Evolutionary conservation across 2,797 vertebrate genomes (phyloP).

Genomic region (Helarctos malayanus): DNA sequence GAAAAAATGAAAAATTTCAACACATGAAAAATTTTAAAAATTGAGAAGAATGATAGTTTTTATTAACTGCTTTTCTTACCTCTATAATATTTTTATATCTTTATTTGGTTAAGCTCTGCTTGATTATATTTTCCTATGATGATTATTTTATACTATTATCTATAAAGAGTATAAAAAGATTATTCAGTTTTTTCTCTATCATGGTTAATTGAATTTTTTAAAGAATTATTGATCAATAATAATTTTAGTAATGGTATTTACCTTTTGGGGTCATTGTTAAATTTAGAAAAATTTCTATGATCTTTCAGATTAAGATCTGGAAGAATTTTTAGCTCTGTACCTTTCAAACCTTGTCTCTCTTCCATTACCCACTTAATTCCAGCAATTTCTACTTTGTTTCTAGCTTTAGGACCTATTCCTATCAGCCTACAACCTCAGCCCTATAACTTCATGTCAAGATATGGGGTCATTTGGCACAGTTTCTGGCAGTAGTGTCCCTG

Average conservation of each 20-base stretch:
- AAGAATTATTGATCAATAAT: neutral
- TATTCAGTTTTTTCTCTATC: neutral
- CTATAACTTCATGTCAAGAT: neutral
- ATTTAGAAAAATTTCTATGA: neutral
- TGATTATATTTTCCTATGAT: neutral
- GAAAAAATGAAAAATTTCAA: neutral
- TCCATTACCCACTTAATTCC: neutral
- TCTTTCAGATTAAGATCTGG: neutral
- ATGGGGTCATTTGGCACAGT: neutral
- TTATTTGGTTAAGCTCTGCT: neutral
- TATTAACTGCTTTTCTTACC: neutral
- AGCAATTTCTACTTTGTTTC: neutral
- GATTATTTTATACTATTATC: neutral
- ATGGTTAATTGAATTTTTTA: neutral
- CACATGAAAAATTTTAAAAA: neutral
- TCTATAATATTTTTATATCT: neutral
- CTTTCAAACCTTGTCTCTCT: neutral
- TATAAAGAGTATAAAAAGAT: neutral
- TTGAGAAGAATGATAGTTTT: neutral
- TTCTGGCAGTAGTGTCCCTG: neutral
- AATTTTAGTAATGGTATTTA: slow-evolving; percentile 22
- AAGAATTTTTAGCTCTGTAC: neutral
- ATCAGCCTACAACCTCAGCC: no score
- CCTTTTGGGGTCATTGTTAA: neutral
- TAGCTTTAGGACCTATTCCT: neutral